phyloP scores from a whole-genome alignment of 2,888 invertebrate species.

The Ptychoptera albimana region DNA sequence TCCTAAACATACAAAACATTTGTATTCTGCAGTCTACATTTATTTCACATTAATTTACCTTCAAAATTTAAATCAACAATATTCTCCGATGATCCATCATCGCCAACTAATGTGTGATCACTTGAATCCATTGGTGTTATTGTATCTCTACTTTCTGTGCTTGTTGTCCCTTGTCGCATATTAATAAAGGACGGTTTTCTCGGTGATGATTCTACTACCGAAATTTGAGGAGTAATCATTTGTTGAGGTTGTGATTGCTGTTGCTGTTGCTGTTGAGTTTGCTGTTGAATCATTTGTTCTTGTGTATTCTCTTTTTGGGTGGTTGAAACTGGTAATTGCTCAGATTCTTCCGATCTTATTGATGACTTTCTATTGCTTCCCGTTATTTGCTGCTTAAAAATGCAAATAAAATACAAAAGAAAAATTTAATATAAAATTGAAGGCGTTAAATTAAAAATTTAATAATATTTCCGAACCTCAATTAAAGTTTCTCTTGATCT shows the following conservation, averaged over 20 bases:
- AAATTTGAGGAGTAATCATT: conserved; percentile 15
- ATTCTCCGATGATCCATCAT: conserved; percentile 24
- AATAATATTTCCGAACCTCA: conserved; percentile 13
- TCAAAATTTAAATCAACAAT: conserved; percentile 27
- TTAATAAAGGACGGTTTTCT: conserved; percentile 26
- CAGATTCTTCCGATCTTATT: conserved; percentile 29
- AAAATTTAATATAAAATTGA: background rate
- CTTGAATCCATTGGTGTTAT: conserved; percentile 27
- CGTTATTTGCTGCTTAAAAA: background rate
- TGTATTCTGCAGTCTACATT: background rate
- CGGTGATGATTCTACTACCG: conserved; percentile 23
- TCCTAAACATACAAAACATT: conserved; percentile 15
- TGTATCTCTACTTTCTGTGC: conserved; percentile 31
- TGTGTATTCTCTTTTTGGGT: too few species aligned
- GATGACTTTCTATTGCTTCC: conserved; percentile 23
- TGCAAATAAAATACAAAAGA: background rate
- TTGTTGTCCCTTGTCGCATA: conserved; percentile 29
- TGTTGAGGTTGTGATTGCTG: conserved; percentile 12
- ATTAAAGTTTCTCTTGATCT: conserved; percentile 27
- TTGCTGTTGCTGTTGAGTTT: conserved; percentile 16
- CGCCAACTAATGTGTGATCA: conserved; percentile 25
- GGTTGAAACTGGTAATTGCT: conserved; percentile 15
- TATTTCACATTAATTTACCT: conserved; percentile 15
- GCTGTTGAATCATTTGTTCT: too few species aligned
- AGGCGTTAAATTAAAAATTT: background rate